A percentile compares a stretch with the other conserved stretches of the same genome.
Conservation (phyloP, 1,140 invertebrate species). For the Contarinia nasturtii region DNA sequence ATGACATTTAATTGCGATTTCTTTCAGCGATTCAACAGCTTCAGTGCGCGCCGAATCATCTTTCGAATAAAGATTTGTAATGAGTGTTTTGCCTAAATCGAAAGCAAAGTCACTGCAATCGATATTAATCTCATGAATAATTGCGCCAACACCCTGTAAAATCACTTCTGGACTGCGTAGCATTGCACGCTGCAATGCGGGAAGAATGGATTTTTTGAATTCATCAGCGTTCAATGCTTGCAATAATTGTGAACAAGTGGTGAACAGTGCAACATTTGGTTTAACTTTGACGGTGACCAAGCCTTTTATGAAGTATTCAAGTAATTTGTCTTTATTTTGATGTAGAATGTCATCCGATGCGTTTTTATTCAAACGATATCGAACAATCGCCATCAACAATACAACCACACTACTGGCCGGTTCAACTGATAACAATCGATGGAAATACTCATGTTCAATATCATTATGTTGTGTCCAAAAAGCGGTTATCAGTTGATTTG, state of each 20-base stretch:
- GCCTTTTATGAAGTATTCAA: constrained; percentile 62
- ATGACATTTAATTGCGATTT: constrained; percentile 52
- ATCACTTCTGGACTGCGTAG: constrained; percentile 86
- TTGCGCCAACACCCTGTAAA: constrained; percentile 54
- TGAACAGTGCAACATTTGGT: constrained; percentile 45
- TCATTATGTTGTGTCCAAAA: constrained; percentile 14
- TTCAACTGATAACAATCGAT: constrained; percentile 10
- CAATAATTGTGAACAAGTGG: constrained; percentile 41
- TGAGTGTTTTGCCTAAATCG: constrained; percentile 66
- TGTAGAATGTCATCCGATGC: constrained; percentile 20
- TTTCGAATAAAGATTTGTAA: constrained; percentile 61
- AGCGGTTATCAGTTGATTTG: constrained; percentile 16
- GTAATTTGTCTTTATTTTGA: constrained; percentile 25
- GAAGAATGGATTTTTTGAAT: constrained; percentile 56
- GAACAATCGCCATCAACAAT: constrained; percentile 12
- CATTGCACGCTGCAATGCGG: constrained; percentile 78
- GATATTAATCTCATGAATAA: constrained; percentile 48
- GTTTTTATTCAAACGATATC: constrained; percentile 6
- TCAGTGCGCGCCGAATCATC: constrained; percentile 54
- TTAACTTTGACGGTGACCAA: constrained; percentile 62
- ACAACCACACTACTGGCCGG: constrained; percentile 10
- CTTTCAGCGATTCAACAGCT: constrained; percentile 45
- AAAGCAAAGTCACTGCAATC: constrained; percentile 62
- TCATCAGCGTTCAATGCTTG: constrained; percentile 44
- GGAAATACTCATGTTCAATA: constrained; percentile 8